Evolutionary conservation across 2,113 vertebrate species (phyloP).

Genomic region (Ramphastos sulfuratus): DNA sequence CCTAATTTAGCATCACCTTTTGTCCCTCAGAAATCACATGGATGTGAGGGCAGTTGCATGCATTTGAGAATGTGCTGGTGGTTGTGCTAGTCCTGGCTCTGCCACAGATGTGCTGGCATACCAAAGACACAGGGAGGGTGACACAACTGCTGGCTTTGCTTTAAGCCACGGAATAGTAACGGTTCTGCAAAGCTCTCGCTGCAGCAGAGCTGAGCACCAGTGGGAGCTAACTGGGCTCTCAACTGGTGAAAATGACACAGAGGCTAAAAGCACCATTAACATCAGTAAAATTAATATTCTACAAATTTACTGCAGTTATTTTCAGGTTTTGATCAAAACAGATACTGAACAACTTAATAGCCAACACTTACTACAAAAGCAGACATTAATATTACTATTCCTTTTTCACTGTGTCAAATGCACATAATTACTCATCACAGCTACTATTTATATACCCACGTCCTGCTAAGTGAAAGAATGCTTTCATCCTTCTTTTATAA

Average conservation of each 20-base stretch:
- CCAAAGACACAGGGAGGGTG: rapidly evolving
- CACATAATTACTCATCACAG: neutral
- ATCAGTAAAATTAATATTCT: neutral
- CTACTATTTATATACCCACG: constrained; percentile 38
- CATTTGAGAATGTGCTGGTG: neutral
- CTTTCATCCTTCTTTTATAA: constrained; percentile 54
- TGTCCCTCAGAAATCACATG: neutral
- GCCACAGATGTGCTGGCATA: neutral
- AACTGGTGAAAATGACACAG: rapidly evolving
- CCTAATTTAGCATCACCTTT: neutral
- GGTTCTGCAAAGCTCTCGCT: neutral
- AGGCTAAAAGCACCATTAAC: neutral
- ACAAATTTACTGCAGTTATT: neutral
- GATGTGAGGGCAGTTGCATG: neutral
- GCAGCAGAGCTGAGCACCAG: rapidly evolving
- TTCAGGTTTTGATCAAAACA: neutral
- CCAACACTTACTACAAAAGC: neutral
- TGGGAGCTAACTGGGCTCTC: neutral
- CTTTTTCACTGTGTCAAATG: constrained; percentile 24
- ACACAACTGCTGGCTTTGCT: neutral
- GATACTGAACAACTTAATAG: neutral
- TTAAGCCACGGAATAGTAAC: rapidly evolving
- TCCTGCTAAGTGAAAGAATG: constrained; percentile 54
- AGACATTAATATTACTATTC: constrained; percentile 6
- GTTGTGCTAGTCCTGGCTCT: neutral